Percentiles rank a stretch among this genome's conserved stretches.
phyloP scores from a whole-genome alignment of 64 coral and sea anemone genomes.

The Montipora efflorescens region DNA sequence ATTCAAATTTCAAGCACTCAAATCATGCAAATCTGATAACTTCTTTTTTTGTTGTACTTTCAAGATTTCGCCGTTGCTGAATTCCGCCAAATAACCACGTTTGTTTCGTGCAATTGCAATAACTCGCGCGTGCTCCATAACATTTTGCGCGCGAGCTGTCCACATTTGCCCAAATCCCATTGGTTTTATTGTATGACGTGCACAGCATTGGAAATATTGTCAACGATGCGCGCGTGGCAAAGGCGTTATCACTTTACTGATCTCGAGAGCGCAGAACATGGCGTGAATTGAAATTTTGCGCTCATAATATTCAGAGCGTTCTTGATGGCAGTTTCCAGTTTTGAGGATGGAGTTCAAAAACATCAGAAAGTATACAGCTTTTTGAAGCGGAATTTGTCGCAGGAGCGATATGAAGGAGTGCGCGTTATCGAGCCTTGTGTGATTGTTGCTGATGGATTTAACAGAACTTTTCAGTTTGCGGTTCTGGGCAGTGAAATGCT shows the following conservation, averaged over 20 bases:
- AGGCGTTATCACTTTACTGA: neutral
- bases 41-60: no score
- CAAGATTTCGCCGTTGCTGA: no score
- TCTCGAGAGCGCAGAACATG: neutral
- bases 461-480: constrained; percentile 91
- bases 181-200: constrained; percentile 26
- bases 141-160: neutral
- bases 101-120: neutral
- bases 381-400: constrained; percentile 87
- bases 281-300: neutral
- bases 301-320: neutral
- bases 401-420: constrained; percentile 91
- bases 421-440: constrained; percentile 95
- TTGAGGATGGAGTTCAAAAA: constrained; percentile 84
- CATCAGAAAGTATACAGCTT: constrained; percentile 98
- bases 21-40: no score
- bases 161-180: neutral
- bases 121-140: neutral
- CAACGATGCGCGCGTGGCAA: constrained; percentile 38
- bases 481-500: constrained; percentile 89
- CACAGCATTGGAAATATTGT: neutral
- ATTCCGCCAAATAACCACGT: no score
- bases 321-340: constrained; percentile 42
- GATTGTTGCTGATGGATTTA: constrained; percentile 83
- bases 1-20: no score